phyloP scores from a whole-genome alignment of 2,113 vertebrate genomes.

The Perca fluviatilis region DNA sequence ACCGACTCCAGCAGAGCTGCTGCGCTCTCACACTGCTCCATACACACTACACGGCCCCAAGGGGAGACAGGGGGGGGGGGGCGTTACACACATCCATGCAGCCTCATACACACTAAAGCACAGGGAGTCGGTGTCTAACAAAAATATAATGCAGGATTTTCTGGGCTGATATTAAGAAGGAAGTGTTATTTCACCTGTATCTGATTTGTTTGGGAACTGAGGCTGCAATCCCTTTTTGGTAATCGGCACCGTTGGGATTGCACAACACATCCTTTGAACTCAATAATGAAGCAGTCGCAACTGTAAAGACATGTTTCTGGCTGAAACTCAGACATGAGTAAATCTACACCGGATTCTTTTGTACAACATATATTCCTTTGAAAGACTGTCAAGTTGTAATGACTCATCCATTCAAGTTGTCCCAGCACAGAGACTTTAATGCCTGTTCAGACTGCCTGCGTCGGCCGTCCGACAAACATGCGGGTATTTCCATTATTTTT shows the following conservation, averaged over 20 bases:
- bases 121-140: constrained; percentile 17
- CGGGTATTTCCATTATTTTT: too few species aligned
- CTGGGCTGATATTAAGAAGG: background rate
- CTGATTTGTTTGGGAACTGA: background rate
- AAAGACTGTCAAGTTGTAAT: too few species aligned
- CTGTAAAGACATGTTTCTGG: background rate
- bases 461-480: too few species aligned
- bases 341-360: background rate
- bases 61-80: constrained; percentile 60
- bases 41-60: constrained; percentile 86
- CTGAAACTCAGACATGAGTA: background rate
- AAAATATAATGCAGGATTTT: constrained; percentile 28
- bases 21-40: constrained; percentile 96
- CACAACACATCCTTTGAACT: constrained; percentile 12
- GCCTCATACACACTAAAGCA: constrained; percentile 24
- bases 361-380: background rate
- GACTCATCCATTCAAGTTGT: constrained; percentile 11
- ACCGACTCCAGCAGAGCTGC: constrained; percentile 99
- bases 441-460: too few species aligned
- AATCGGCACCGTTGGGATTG: background rate
- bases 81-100: constrained; percentile 62
- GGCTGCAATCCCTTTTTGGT: background rate
- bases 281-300: background rate
- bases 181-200: background rate
- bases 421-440: background rate